Evolutionary conservation across 1,140 invertebrate species (phyloP).

Genomic region (Pseudomyrmex cubaensis): DNA sequence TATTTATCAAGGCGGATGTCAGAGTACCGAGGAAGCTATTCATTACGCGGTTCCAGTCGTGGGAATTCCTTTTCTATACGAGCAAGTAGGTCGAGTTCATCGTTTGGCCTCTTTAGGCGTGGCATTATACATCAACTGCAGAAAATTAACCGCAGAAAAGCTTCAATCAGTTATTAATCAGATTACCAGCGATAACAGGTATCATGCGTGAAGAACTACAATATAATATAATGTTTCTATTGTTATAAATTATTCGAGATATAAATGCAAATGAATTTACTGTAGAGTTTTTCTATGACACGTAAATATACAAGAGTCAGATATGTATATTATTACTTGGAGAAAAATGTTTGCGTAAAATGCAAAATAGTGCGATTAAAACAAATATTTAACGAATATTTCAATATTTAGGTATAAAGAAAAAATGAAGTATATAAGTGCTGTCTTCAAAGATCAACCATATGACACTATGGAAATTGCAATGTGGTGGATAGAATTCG

Average conservation of each 20-base stretch:
- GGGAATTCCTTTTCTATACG: slow-evolving; percentile 79
- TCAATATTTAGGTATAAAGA: slow-evolving; percentile 75
- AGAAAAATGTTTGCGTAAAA: too few relatives aligned
- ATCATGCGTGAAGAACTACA: too few relatives aligned
- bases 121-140: slow-evolving; percentile 46
- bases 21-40: slow-evolving; percentile 84
- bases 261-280: too few relatives aligned
- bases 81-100: slow-evolving; percentile 59
- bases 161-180: too few relatives aligned
- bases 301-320: too few relatives aligned
- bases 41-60: slow-evolving; percentile 83
- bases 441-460: slow-evolving; percentile 81
- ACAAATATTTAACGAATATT: not conserved
- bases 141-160: slow-evolving; percentile 37
- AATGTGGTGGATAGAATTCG: slow-evolving; percentile 85
- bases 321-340: too few relatives aligned
- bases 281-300: too few relatives aligned
- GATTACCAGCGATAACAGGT: too few relatives aligned
- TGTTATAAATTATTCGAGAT: too few relatives aligned
- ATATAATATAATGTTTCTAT: too few relatives aligned
- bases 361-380: too few relatives aligned
- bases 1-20: slow-evolving; percentile 85
- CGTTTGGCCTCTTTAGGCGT: too few relatives aligned
- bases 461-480: slow-evolving; percentile 76
- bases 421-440: slow-evolving; percentile 66